Base-by-base conservation (phyloP, 2,888 invertebrate genomes). In the Eristalinus aeneus region DNA sequence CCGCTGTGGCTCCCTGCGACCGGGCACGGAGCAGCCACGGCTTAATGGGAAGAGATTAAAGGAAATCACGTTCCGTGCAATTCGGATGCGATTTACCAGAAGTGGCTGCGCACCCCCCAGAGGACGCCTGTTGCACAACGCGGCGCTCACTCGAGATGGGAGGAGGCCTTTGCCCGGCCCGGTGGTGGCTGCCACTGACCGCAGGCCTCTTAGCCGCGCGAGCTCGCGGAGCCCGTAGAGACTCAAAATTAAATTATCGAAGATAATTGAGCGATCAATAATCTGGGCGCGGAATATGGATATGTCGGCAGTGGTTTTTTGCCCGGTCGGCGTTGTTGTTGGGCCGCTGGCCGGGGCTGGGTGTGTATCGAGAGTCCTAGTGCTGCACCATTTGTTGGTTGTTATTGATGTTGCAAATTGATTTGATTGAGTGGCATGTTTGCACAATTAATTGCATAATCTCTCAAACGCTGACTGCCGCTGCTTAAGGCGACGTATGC, bases 241-340 rank as follows among this genome's bases (percentile, higher is more conserved):
- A 77, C 76, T 81, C 77, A 78, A 86, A 86, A 82, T 82, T 82
- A 86, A 86, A 86, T 82, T 86, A 86, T 78, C 77, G 82, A 71
- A 86, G 73, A 82, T 86, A 82, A 86, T 86, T 82, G 86, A 86
- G 71, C 77, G 77, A 82, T 86, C 86, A 86, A 86, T 86, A 82
- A 86, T 65, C 82, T 86, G 86, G 82, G 86, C 86, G 86, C 86
- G 82, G 77, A 82, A 71, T 77, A 74, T 74, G 69, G 32, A 53
- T 31, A 31, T 36, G n/a, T 27, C 54, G 4, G 31, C n/a, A 22
- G 22, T 8, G 56, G n/a, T 53, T 34, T 61, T 56, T 58, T 32
- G 46, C 8, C 2, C 27, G 27, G 31, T 39, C 8, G 23, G 8
- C 22, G 16, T 63, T 31, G 10, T 54, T 54, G 32, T 31, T 56